Base-by-base conservation (phyloP, 1,140 invertebrate species). In the Penaeus japonicus region DNA sequence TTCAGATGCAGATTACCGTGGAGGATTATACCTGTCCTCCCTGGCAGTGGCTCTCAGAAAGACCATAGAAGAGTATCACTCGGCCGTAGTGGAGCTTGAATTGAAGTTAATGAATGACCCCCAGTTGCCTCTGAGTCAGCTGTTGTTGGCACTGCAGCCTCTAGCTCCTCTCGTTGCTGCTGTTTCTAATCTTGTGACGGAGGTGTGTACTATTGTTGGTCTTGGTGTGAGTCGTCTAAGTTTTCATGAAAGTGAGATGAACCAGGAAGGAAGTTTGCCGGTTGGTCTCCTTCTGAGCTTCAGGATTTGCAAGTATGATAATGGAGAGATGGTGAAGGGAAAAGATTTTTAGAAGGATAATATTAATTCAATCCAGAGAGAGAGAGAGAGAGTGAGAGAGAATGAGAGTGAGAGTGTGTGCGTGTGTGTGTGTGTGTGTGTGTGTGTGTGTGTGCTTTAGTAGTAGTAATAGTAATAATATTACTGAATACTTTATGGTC, bases 31-130 rank as follows among this genome's bases (percentile, higher is more conserved):
- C 24, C 24, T 73, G 0, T 73, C 70, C 27, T 73, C 70, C 17
- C 70, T 73, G 20, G 70, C 70, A 1, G 70, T 27, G 3, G 70
- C 70, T 73, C 70, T 73, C 35, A 73, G 35, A 32, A 73, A 32
- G 27, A 30, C 70, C 35, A 32, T 73, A 32, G 17, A 73, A 30
- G 70, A 30, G 35, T 73, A 73, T 73, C 27, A 73, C 24, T 30
- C 24, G 18, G 39, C 59, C 4, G 84, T 85, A 15, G 84, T 85
- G 30, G 30, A 85, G 65, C 59, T 85, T 47, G 84, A 85, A 35
- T 27, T 54, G 53, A 24, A 77, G 53, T 32, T 86, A 7, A 35
- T 86, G 24, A 35, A 53, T 10, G 73, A 78, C 35, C 39, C 65
- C 12, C 32, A 54, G 24, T 73, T 86, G n/a, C 57, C 84, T 1